These are phyloP conservation scores for Mechanitis mazaeus DNA, from an alignment of 2,888 invertebrate species.

Conservation along the genomic window DNA sequence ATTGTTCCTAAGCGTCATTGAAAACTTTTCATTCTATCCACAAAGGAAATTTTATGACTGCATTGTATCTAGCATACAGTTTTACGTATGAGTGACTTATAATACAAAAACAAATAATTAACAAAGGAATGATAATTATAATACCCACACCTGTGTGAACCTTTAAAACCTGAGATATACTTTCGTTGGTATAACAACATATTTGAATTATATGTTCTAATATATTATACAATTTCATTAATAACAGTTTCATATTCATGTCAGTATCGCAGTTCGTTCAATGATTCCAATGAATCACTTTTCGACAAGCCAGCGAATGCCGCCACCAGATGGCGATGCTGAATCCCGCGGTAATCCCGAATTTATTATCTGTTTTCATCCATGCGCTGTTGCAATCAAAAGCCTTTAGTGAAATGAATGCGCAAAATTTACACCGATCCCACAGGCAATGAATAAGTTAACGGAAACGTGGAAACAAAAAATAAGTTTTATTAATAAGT, in stretches of 20 bases:
- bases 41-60: slow-evolving; percentile 54
- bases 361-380: slow-evolving; percentile 69
- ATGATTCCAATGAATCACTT: slow-evolving; percentile 43
- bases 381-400: slow-evolving; percentile 50
- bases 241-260: neutral
- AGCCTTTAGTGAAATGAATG: slow-evolving; percentile 46
- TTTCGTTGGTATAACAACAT: too few species aligned
- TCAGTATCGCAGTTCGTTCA: slow-evolving; percentile 33
- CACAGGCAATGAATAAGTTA: neutral
- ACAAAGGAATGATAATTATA: neutral
- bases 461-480: too few species aligned
- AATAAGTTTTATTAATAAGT: too few species aligned
- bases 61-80: slow-evolving; percentile 23
- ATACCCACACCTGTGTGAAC: too few species aligned
- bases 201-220: too few species aligned
- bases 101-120: neutral
- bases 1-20: slow-evolving; percentile 57
- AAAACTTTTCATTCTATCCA: slow-evolving; percentile 56
- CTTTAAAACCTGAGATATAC: too few species aligned
- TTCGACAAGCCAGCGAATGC: slow-evolving; percentile 43
- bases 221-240: too few species aligned
- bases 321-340: slow-evolving; percentile 54
- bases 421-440: slow-evolving; percentile 23
- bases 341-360: slow-evolving; percentile 61
- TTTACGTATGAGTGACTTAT: slow-evolving; percentile 1